A percentile compares a stretch with the other conserved stretches of the same genome.
Evolutionary conservation across 2,888 invertebrate genomes (phyloP).

Genomic region (Sminthurinus aureus): DNA sequence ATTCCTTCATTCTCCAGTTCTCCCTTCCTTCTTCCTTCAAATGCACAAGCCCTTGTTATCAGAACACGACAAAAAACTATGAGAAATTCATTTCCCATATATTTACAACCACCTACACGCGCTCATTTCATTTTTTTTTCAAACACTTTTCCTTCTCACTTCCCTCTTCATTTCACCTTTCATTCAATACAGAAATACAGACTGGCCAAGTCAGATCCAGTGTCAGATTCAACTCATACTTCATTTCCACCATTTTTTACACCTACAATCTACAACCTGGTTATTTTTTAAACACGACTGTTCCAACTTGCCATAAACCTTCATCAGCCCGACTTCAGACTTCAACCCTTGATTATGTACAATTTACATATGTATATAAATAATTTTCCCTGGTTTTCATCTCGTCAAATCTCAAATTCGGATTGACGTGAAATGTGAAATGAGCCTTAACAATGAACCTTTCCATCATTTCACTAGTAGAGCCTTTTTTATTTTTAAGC

Average conservation of each 20-base stretch:
- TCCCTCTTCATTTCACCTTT: not conserved
- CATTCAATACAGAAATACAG: not conserved
- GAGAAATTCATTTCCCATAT: slow-evolving; percentile 15
- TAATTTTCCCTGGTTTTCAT: not conserved
- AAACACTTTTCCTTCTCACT: slow-evolving; percentile 8
- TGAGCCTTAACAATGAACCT: not conserved
- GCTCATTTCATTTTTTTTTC: not conserved
- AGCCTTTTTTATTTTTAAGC: too few species aligned
- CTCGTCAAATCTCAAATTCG: not conserved
- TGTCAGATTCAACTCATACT: not conserved
- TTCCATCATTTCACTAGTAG: not conserved
- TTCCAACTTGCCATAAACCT: too few species aligned
- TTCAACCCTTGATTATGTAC: not conserved
- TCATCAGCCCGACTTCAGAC: not conserved
- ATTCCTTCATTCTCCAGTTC: not conserved
- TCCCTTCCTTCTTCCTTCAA: not conserved
- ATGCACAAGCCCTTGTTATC: not conserved
- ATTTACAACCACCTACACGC: not conserved
- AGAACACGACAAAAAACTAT: not conserved
- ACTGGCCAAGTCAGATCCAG: not conserved
- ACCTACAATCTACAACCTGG: not conserved
- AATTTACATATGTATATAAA: too few species aligned
- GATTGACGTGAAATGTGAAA: not conserved
- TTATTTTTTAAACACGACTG: not conserved
- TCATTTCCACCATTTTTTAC: not conserved